These are phyloP conservation scores for Oceanites oceanicus DNA, from an alignment of 2,113 vertebrate species.

Conservation along the genomic window DNA sequence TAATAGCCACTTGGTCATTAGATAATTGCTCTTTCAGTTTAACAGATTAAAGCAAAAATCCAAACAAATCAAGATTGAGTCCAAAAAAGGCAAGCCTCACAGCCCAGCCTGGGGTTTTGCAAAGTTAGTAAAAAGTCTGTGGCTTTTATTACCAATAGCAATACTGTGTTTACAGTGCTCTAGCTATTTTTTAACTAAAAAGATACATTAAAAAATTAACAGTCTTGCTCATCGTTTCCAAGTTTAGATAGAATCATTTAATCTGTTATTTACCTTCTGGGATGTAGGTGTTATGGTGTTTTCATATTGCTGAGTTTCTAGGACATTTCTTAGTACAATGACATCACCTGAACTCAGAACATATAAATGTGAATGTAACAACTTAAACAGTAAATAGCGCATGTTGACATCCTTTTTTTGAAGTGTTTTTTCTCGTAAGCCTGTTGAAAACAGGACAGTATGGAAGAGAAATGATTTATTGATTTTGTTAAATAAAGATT, in stretches of 20 bases:
- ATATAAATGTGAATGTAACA: not conserved
- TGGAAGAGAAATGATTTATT: not conserved
- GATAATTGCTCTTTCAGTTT: not conserved
- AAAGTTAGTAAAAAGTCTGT: not conserved
- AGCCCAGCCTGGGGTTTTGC: not conserved
- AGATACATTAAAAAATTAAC: not conserved
- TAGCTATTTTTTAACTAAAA: not conserved
- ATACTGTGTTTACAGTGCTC: not conserved
- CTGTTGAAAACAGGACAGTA: not conserved
- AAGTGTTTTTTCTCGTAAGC: not conserved
- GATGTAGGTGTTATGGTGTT: not conserved
- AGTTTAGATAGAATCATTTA: not conserved
- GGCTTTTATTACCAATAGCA: not conserved
- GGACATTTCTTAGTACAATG: conserved; percentile 26
- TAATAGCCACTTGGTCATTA: not conserved
- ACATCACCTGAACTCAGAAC: not conserved
- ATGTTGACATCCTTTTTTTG: conserved; percentile 45
- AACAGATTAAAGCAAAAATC: not conserved
- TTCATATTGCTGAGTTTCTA: conserved; percentile 59
- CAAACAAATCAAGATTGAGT: not conserved
- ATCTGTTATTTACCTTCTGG: not conserved
- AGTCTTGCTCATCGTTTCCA: not conserved
- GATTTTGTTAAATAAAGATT: not conserved
- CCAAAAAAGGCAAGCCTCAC: not conserved
- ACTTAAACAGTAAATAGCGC: not conserved